Evolutionary conservation across 2,888 invertebrate species (phyloP), one percentile per base, ranked within the genome.

Genomic region (Metacarcinus magister): DNA sequence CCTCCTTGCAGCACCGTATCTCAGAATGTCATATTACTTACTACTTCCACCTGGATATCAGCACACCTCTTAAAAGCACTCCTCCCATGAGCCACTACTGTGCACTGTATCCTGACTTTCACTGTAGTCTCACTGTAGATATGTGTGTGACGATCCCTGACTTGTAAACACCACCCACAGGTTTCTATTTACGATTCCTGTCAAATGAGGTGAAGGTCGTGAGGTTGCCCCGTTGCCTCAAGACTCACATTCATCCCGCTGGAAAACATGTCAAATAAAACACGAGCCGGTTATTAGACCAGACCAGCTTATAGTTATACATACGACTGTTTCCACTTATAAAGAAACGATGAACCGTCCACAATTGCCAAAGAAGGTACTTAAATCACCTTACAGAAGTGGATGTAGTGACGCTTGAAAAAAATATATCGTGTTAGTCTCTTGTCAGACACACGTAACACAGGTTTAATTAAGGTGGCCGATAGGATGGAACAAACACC

Each of bases 31-130:
- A 87, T 39, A 87, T 39, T 87, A 60, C 60, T 60, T 60, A 60
- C 23, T 32, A 39, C 87, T 39, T 39, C 16, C 39, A 87, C 87
- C 39, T 39, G 39, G 87, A 16, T 87, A 87, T 39, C 32, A 87
- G 39, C 32, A 16, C 87, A 87, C 87, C 39, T 87, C 87, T 10
- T 75, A n/a, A 75, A 75, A 75, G 75, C 75, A 87, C 87, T 87
- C 87, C 87, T 87, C 87, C n/a, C 39, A 87, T 87, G 87, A 87
- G 87, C 87, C 87, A 87, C 87, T 39, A 87, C 87, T 87, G 87
- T 87, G 87, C 87, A 87, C 87, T 87, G 87, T 87, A 39, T 87
- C 87, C 87, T 87, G 87, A 87, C 87, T 87, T 16, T 87, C 39
- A 87, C 87, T 87, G 87, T 87, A 87, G 87, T 87, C 39, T 39